Evolutionary conservation across 2,113 vertebrate genomes (phyloP), one percentile per base, ranked within the genome.

Genomic region (Gallinago undulata): DNA sequence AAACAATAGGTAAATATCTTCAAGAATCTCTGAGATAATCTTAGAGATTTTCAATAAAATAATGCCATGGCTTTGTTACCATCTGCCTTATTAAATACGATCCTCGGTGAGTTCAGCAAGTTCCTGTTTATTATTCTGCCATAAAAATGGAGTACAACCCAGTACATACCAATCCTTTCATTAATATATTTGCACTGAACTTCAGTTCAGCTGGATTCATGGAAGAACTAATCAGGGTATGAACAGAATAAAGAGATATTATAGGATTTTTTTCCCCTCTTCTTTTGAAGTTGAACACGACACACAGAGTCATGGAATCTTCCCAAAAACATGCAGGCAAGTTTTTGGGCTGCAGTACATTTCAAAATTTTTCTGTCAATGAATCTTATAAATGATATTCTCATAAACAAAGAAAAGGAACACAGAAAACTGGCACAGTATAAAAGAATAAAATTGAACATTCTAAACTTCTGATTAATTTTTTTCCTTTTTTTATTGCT

Each of bases 391-490:
- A 92, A 70, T 84, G 3, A 90, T 84, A 90, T n/a, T 94, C 80
- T 86, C 39, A 68, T 89, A 81, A 86, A 84, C 67, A 84, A 86
- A 91, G 45, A 60, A 67, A 60, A 66, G 50, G 24, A 60, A 84
- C 91, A 43, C 12, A 87, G 35, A 85, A 94, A 68, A 67, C 30
- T 93, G 51, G 85, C 69, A 62, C 35, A 50, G 17, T 45, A 72
- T 33, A 84, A 94, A 72, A 89, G 69, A 82, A 84, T 81, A 66
- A 94, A 94, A n/a, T 83, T 51, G 74, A 96, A 98, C 77, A 81
- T 97, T 70, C 70, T 67, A 67, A 98, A 76, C 41, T 91, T 97
- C 64, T 82, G 88, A 93, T 97, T 77, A 55, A 95, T 92, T 89
- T 68, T 80, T 83, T 92, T 69, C 90, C 43, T 48, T 91, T 78